Conservation (phyloP, 1,140 invertebrate species). For the Ectropis grisescens region DNA sequence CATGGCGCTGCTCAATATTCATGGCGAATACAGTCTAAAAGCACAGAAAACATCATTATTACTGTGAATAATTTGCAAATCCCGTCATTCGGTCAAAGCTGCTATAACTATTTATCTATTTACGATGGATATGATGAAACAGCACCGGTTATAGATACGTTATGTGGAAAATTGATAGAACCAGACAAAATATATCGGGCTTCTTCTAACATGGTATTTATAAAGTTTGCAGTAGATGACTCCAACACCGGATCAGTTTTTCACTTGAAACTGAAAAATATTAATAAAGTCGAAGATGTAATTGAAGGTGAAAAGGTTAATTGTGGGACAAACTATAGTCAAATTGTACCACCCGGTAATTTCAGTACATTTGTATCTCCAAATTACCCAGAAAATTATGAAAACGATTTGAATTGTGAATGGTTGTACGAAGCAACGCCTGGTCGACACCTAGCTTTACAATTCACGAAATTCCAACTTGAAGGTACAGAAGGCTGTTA, state of each 20-base stretch:
- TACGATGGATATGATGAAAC: slow-evolving; percentile 81
- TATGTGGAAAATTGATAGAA: slow-evolving; percentile 66
- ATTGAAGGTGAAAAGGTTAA: slow-evolving; percentile 26
- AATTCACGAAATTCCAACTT: slow-evolving; percentile 70
- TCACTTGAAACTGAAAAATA: slow-evolving; percentile 72
- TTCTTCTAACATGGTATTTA: slow-evolving; percentile 73
- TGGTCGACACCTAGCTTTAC: slow-evolving; percentile 72
- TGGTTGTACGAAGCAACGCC: slow-evolving; percentile 78
- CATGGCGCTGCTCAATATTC: slow-evolving; percentile 57
- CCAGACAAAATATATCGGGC: slow-evolving; percentile 65
- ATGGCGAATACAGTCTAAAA: slow-evolving; percentile 80
- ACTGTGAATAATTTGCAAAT: slow-evolving; percentile 36
- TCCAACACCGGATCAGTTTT: slow-evolving; percentile 71
- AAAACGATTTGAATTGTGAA: slow-evolving; percentile 75
- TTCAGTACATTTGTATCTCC: slow-evolving; percentile 72
- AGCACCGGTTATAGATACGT: slow-evolving; percentile 68
- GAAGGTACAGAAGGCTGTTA: slow-evolving; percentile 71
- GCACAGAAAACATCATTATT: slow-evolving; percentile 62
- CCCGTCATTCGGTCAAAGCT: slow-evolving; percentile 20
- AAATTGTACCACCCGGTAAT: slow-evolving; percentile 19
- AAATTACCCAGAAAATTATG: slow-evolving; percentile 85
- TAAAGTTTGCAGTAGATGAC: slow-evolving; percentile 66
- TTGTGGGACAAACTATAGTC: slow-evolving; percentile 58
- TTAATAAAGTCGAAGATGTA: slow-evolving; percentile 19
- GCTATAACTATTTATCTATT: slow-evolving; percentile 69